Conservation (phyloP, 2,113 vertebrate species). For the Cyphomyrus plagiostoma region DNA sequence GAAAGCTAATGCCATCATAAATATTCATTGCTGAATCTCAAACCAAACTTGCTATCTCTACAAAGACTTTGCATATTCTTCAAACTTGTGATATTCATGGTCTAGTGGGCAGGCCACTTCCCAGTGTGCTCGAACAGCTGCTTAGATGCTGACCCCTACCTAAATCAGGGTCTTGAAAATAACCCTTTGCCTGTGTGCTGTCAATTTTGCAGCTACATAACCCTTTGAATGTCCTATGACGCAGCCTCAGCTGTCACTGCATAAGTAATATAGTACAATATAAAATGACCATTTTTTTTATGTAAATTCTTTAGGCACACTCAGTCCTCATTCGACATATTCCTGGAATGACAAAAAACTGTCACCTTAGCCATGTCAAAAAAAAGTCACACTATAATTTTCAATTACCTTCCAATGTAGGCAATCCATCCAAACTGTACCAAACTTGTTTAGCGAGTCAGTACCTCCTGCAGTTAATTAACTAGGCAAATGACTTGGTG, state of each 20-base stretch:
- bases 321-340: not conserved
- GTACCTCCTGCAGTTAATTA: not conserved
- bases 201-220: constrained; percentile 59
- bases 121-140: constrained; percentile 66
- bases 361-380: not conserved
- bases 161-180: constrained; percentile 53
- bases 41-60: constrained; percentile 37
- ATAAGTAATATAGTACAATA: constrained; percentile 69
- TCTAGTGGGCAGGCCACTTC: constrained; percentile 68
- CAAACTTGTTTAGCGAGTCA: not conserved
- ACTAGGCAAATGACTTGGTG: not conserved
- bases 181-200: constrained; percentile 56
- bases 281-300: constrained; percentile 52
- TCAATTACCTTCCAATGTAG: not conserved
- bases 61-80: constrained; percentile 58
- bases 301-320: constrained; percentile 49
- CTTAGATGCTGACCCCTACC: constrained; percentile 47
- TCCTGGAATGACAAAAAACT: not conserved
- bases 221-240: constrained; percentile 57
- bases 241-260: constrained; percentile 55
- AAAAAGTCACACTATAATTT: not conserved
- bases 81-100: constrained; percentile 59
- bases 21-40: constrained; percentile 13
- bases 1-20: not conserved
- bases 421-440: not conserved